Base-by-base conservation (phyloP, 2,797 vertebrate species). In the Dromococcyx pavoninus region DNA sequence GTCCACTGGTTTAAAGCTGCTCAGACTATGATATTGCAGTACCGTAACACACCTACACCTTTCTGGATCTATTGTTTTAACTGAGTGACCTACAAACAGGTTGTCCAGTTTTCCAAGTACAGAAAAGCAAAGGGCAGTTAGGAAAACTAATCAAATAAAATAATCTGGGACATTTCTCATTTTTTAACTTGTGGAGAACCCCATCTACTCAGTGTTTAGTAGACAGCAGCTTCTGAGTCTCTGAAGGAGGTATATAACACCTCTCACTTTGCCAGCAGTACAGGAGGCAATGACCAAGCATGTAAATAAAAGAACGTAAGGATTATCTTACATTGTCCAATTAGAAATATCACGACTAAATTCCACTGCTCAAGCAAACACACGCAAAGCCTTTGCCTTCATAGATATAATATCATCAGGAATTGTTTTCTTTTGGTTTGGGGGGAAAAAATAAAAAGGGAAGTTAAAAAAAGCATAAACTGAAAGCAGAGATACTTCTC, bases 331-430 rank as follows among this genome's bases (percentile, higher is more conserved):
- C 35, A 72, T 17, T 21, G 94, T 77, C 62, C 73, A 73, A 19
- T 65, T 83, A 86, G 48, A 88, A 89, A 43, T 72, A 80, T 70
- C 33, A 46, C 57, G 7, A 78, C 27, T 66, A 50, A 92, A 91
- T 75, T 91, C 64, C n/a, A 82, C 44, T 28, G 28, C 0, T 0
- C 13, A 19, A 19, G 44, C 41, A 56, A 21, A 37, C 0, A 18
- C 33, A 62, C 17, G 65, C 16, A 46, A 11, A 77, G 23, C 43
- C 51, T 83, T 57, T 89, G 66, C 50, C 46, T 91, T 85, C 41
- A 57, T 18, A 74, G 35, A 60, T 21, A 13, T 83, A 72, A 90
- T 61, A 78, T 41, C 9, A 80, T 50, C 50, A 43, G 37, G 22
- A 27, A 67, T 19, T 11, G 11, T 37, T 51, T n/a, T 44, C 24